phyloP scores from a whole-genome alignment of 2,113 vertebrate species.

The Dipodomys ordii region DNA sequence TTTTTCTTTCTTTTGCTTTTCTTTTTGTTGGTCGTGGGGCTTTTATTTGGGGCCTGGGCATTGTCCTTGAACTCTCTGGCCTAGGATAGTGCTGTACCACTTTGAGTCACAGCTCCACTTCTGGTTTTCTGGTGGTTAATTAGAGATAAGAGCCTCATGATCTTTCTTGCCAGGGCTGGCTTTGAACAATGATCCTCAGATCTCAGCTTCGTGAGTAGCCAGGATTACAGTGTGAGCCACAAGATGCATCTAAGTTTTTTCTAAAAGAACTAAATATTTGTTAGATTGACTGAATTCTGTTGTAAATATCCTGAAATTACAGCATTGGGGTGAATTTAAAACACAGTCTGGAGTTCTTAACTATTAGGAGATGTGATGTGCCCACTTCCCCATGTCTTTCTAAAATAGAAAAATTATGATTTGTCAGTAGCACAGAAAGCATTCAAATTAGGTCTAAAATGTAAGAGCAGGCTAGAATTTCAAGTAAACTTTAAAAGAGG shows the following conservation, averaged over 20 bases:
- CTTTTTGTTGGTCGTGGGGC: no score
- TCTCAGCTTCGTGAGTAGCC: no score
- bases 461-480: slow-evolving; percentile 44
- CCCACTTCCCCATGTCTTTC: not conserved
- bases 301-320: slow-evolving; percentile 20
- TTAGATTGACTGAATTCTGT: not conserved
- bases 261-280: slow-evolving; percentile 21
- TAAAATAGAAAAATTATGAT: slow-evolving; percentile 42
- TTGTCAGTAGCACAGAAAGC: slow-evolving; percentile 17
- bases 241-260: not conserved
- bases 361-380: not conserved
- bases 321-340: not conserved
- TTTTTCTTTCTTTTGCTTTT: not conserved
- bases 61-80: no score
- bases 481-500: slow-evolving; percentile 51
- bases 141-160: no score
- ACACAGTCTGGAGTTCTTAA: slow-evolving; percentile 7
- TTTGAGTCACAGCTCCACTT: no score
- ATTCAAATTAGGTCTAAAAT: slow-evolving; percentile 56
- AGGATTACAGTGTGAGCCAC: no score
- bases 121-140: no score
- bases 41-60: no score
- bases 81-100: no score
- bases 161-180: no score
- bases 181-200: no score